Evolutionary conservation across 2,113 vertebrate species (phyloP).

Genomic region (Limanda limanda): DNA sequence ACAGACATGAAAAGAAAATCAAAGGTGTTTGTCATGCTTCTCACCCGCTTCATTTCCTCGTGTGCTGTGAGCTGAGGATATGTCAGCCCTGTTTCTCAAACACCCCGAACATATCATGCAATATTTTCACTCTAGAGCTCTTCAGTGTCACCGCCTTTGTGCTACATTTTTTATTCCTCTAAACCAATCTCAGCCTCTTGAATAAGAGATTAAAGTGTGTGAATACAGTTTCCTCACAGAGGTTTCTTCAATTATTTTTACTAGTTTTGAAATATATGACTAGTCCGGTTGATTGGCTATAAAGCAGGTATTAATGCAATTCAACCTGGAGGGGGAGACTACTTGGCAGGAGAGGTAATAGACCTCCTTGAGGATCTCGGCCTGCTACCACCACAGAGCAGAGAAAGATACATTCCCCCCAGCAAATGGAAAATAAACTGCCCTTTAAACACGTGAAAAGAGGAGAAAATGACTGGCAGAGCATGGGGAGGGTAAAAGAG

Average conservation of each 20-base stretch:
- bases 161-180: conserved; percentile 49
- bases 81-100: conserved; percentile 29
- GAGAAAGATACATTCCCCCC: conserved; percentile 59
- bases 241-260: conserved; percentile 67
- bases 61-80: conserved; percentile 46
- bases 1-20: conserved; percentile 64
- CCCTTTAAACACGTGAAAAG: conserved; percentile 75
- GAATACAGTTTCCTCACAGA: conserved; percentile 66
- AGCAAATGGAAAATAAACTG: conserved; percentile 79
- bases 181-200: conserved; percentile 64
- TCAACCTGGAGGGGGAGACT: conserved; percentile 74
- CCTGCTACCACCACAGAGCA: conserved; percentile 55
- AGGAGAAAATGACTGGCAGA: conserved; percentile 58
- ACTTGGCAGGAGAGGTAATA: conserved; percentile 77
- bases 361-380: conserved; percentile 73
- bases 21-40: conserved; percentile 66
- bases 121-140: conserved; percentile 43
- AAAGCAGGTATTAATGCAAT: conserved; percentile 77
- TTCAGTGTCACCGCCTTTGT: conserved; percentile 45
- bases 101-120: conserved; percentile 20
- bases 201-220: conserved; percentile 70
- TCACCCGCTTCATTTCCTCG: conserved; percentile 49
- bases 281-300: conserved; percentile 73
- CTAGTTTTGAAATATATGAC: conserved; percentile 69
- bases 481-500: conserved; percentile 35